These are phyloP conservation scores for Homalodisca vitripennis DNA, from an alignment of 1,140 invertebrate species.

Conservation along the genomic window DNA sequence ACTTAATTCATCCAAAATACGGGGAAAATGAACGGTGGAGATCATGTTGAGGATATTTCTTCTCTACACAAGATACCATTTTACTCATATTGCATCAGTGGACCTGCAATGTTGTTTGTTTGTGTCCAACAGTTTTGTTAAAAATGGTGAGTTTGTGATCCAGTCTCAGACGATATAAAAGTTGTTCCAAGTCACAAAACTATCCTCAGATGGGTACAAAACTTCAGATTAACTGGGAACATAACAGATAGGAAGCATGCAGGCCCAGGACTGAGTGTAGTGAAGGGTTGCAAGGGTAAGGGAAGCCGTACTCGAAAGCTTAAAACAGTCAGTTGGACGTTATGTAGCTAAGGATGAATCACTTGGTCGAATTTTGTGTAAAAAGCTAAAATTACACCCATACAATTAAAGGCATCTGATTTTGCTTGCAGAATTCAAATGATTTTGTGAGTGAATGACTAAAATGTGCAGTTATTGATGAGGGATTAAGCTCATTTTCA, in stretches of 20 bases:
- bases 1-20: too few species aligned
- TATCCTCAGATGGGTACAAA: not conserved
- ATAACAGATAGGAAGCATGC: conserved; percentile 12
- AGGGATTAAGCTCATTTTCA: conserved; percentile 5
- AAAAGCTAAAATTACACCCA: conserved; percentile 9
- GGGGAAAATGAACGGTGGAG: too few species aligned
- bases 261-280: conserved; percentile 2
- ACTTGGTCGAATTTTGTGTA: conserved; percentile 2
- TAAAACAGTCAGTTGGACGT: not conserved
- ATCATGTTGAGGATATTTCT: too few species aligned
- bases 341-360: conserved; percentile 6
- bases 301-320: not conserved
- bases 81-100: too few species aligned
- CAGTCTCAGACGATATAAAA: not conserved
- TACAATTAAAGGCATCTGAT: conserved; percentile 9
- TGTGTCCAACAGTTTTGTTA: not conserved
- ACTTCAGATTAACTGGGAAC: not conserved
- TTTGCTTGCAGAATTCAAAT: not conserved
- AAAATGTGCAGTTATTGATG: not conserved
- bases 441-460: not conserved
- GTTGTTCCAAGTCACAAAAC: not conserved
- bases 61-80: too few species aligned
- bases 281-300: not conserved
- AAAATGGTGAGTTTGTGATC: not conserved
- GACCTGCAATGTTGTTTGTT: too few species aligned